These are phyloP conservation scores for Thera britannica DNA, from an alignment of 2,888 invertebrate species.

Conservation along the genomic window DNA sequence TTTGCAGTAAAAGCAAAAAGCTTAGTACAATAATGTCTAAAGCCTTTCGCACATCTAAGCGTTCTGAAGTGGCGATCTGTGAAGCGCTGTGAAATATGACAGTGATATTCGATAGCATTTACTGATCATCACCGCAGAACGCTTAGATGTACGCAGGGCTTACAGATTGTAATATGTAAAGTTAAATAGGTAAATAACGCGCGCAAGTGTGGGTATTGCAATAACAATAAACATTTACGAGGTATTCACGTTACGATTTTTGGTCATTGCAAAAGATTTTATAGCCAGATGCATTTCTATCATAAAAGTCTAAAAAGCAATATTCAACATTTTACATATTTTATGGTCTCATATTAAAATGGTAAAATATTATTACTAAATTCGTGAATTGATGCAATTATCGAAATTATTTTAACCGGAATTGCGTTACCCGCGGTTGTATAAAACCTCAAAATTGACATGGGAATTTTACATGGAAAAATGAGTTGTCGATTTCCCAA, in stretches of 20 bases:
- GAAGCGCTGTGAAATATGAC: too few species aligned
- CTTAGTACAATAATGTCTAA: conserved; percentile 16
- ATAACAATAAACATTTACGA: conserved; percentile 62
- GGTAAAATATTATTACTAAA: conserved; percentile 23
- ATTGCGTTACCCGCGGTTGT: conserved; percentile 10
- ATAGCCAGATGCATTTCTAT: conserved; percentile 39
- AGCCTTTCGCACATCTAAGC: not conserved
- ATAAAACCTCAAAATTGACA: conserved; percentile 32
- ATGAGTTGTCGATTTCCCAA: conserved; percentile 37
- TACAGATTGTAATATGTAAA: conserved; percentile 14
- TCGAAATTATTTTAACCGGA: conserved; percentile 28
- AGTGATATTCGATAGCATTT: too few species aligned
- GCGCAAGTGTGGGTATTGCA: conserved; percentile 41
- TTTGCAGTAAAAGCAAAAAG: conserved; percentile 1
- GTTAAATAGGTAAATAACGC: conserved; percentile 25
- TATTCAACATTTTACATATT: conserved; percentile 28
- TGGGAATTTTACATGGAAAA: conserved; percentile 30
- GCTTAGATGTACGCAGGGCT: too few species aligned
- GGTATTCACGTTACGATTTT: conserved; percentile 53
- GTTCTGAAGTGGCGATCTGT: too few species aligned
- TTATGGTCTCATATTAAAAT: conserved; percentile 27
- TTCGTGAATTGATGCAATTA: conserved; percentile 27
- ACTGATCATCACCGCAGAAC: too few species aligned
- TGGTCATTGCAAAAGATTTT: conserved; percentile 49
- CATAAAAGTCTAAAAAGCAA: conserved; percentile 34